phyloP scores from a whole-genome alignment of 2,797 vertebrate genomes.

The Sus cebifrons region DNA sequence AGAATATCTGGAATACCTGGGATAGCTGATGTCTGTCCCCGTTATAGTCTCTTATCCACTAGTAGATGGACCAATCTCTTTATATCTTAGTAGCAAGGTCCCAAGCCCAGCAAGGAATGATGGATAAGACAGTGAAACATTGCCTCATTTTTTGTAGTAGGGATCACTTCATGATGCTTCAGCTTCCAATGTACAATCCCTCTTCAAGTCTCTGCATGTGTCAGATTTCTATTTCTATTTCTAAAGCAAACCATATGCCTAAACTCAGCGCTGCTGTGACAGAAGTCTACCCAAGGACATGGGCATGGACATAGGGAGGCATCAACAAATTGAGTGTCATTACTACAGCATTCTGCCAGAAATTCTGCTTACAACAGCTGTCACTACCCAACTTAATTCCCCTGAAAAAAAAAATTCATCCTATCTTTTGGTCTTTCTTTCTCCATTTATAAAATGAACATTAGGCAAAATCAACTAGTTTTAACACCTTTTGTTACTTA shows the following conservation, averaged over 20 bases:
- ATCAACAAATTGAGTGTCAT: not conserved
- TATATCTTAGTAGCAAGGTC: not conserved
- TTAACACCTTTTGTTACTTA: not conserved
- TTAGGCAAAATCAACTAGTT: not conserved
- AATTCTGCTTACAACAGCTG: not conserved
- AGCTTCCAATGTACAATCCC: not conserved
- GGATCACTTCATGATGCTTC: not conserved
- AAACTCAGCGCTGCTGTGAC: not conserved
- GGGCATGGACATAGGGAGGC: not conserved
- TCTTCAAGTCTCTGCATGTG: not conserved
- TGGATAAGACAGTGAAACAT: not conserved
- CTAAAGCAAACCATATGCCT: not conserved
- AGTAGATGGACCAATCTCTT: not conserved
- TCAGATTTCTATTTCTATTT: not conserved
- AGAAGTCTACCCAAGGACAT: not conserved
- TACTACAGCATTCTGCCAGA: not conserved
- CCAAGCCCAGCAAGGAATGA: not conserved
- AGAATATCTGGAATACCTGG: not conserved
- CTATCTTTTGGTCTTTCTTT: not conserved
- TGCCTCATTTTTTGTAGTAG: not conserved
- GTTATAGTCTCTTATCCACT: not conserved
- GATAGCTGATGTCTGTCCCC: not conserved
- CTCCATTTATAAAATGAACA: conserved; percentile 11
- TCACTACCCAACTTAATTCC: not conserved
- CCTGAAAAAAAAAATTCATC: not conserved